phyloP scores from a whole-genome alignment of 2,888 invertebrate genomes.

The Thelaira solivaga region DNA sequence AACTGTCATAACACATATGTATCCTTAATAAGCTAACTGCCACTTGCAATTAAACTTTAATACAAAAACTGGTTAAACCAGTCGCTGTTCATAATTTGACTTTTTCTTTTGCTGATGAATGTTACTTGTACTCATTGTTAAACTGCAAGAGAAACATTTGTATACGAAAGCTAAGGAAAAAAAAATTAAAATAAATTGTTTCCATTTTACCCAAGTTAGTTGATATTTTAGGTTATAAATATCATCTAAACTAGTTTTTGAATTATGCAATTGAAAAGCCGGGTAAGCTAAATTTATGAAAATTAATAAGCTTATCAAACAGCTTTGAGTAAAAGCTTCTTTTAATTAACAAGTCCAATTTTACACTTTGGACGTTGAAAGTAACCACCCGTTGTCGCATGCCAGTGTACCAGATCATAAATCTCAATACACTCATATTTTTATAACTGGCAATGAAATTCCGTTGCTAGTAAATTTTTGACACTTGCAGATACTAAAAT shows the following conservation, averaged over 20 bases:
- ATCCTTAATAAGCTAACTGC: slow-evolving; percentile 10
- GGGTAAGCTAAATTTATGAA: too few species aligned
- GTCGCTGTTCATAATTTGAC: slow-evolving; percentile 11
- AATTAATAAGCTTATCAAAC: too few species aligned
- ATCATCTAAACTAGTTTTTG: slow-evolving; percentile 16
- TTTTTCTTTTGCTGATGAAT: neutral
- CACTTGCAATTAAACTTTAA: too few species aligned
- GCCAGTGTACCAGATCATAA: too few species aligned
- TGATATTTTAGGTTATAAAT: slow-evolving; percentile 4
- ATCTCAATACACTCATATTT: too few species aligned
- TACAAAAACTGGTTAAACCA: slow-evolving; percentile 48
- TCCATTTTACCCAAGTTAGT: neutral
- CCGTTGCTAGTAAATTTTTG: too few species aligned
- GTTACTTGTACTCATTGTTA: slow-evolving; percentile 63
- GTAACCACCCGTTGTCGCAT: too few species aligned
- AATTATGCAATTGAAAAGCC: slow-evolving; percentile 29
- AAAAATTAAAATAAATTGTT: neutral
- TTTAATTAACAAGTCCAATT: too few species aligned
- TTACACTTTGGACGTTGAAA: too few species aligned
- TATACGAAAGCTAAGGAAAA: slow-evolving; percentile 45
- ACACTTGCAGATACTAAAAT: too few species aligned
- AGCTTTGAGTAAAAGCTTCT: neutral
- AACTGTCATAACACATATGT: slow-evolving; percentile 41
- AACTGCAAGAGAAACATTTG: slow-evolving; percentile 60
- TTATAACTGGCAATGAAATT: too few species aligned